Evolutionary conservation across 1,140 invertebrate species (phyloP).

Genomic region (Liolophura sinensis): DNA sequence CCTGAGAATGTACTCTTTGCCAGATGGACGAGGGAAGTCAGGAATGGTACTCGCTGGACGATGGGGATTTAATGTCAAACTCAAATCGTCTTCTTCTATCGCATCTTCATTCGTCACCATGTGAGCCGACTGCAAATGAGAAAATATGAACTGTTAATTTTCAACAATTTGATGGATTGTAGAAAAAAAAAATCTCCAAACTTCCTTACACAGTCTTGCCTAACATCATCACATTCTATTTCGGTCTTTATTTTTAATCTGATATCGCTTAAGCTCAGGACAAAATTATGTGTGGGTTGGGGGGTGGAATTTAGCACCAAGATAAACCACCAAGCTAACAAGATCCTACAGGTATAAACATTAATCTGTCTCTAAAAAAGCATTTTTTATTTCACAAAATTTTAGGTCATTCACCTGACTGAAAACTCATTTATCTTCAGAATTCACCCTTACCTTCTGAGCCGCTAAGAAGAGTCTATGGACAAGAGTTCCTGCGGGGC

Average conservation of each 20-base stretch:
- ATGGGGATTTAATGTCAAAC: conserved; percentile 23
- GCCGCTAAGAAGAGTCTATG: conserved; percentile 64
- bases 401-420: too few relatives aligned
- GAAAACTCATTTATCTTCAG: background rate
- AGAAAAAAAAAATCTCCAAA: too few relatives aligned
- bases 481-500: conserved; percentile 65
- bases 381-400: too few relatives aligned
- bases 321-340: too few relatives aligned
- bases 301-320: too few relatives aligned
- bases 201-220: too few relatives aligned
- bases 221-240: too few relatives aligned
- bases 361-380: too few relatives aligned
- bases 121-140: conserved; percentile 22
- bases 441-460: conserved; percentile 31
- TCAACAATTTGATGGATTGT: background rate
- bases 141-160: background rate
- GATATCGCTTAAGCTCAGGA: too few relatives aligned
- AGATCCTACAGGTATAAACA: too few relatives aligned
- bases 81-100: conserved; percentile 33
- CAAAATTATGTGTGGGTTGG: too few relatives aligned
- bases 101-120: conserved; percentile 51
- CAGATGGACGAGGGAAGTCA: conserved; percentile 65
- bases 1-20: conserved; percentile 73
- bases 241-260: too few relatives aligned
- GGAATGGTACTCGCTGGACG: conserved; percentile 24